These are phyloP conservation scores for Heptranchias perlo DNA, from an alignment of 2,113 vertebrate species.

Conservation along the genomic window DNA sequence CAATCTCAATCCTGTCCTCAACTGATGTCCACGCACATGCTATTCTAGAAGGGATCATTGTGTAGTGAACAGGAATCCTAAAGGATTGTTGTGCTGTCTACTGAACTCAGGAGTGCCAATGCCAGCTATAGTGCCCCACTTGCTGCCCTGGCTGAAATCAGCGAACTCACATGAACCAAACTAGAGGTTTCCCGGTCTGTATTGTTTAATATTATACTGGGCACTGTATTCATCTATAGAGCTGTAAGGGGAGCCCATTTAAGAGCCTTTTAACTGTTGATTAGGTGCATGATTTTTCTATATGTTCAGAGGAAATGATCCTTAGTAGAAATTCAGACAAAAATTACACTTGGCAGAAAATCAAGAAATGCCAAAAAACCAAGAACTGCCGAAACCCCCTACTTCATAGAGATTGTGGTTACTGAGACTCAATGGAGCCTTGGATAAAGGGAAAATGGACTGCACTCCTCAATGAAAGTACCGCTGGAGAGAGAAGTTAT, in stretches of 20 bases:
- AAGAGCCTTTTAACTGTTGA: background rate
- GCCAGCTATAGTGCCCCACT: background rate
- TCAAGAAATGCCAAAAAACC: constrained; percentile 75
- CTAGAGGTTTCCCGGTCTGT: background rate
- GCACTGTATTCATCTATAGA: constrained; percentile 9
- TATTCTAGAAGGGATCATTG: background rate
- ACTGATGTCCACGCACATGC: background rate
- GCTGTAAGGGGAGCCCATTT: background rate
- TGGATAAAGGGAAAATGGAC: background rate
- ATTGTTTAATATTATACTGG: background rate
- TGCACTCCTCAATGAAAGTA: background rate
- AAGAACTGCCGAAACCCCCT: constrained; percentile 71
- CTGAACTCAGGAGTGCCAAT: background rate
- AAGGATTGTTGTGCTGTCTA: background rate
- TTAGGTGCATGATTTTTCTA: background rate
- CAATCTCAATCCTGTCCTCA: background rate
- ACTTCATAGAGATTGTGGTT: constrained; percentile 42
- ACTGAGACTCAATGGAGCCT: background rate
- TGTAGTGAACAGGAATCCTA: background rate
- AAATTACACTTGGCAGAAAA: constrained; percentile 87
- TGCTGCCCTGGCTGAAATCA: too few relatives aligned
- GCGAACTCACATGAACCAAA: background rate
- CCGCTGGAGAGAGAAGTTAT: too few relatives aligned
- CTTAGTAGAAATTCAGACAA: constrained; percentile 71
- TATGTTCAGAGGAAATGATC: constrained; percentile 45